Evolutionary conservation across 2,797 vertebrate species (phyloP), one percentile per base, ranked within the genome.

Genomic region (Lates japonicus): DNA sequence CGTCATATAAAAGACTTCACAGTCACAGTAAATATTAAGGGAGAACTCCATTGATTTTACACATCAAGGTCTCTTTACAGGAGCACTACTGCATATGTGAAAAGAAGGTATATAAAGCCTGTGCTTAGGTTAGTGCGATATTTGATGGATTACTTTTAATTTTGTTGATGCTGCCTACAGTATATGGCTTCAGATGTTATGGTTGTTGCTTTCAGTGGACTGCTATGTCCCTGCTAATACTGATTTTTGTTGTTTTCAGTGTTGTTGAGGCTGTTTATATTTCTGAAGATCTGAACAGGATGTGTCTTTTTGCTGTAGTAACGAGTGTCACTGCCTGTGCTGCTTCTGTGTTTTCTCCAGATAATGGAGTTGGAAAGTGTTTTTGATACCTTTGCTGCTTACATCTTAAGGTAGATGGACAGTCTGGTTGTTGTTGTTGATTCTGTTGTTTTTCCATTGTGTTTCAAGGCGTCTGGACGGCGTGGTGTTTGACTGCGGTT

Each of bases 401-500:
- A 13, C 19, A 19, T 59, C 19, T 63, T 20, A n/a, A 12, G 13
- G 19, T 44, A 11, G 9, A 8, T 19, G 29, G 1, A 16, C 17
- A 16, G 6, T 41, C n/a, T 35, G n/a, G 4, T 39, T 39, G 9
- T 33, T 4, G 7, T 58, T 52, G 42, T 39, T 74, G 12, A 76
- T 37, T 17, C 2, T 49, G 9, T 58, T 74, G 31, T 79, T 74
- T 42, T 1, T 25, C 46, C 4, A 25, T 80, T 70, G 52, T 83
- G 17, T 89, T 73, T 58, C 2, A 83, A 99, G 98, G 95, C 96
- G 92, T 80, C 84, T 99, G 94, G 98, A 99, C 69, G 96, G 96
- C 49, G 97, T 99, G 81, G 93, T 97, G 75, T 99, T 99, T 60
- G 96, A 97, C 90, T 99, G 98, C 58, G 97, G 97, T 91, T 99